Evolutionary conservation across 2,797 vertebrate genomes (phyloP).

Genomic region (Ceryle rudis): DNA sequence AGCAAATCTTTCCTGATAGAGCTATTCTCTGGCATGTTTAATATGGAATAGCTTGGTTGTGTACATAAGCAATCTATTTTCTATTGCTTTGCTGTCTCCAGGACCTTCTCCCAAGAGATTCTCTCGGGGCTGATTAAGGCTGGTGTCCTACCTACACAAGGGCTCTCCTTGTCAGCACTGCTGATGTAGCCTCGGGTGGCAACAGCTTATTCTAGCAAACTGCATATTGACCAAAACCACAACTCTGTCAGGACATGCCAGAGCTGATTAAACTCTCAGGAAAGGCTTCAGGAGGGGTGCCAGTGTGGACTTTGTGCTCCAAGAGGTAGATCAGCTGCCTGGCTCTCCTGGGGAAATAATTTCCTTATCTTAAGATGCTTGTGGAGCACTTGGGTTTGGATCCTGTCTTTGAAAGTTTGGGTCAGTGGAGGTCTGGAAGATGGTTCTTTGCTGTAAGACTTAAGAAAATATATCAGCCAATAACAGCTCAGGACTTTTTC

Average conservation of each 20-base stretch:
- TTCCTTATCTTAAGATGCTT: not conserved
- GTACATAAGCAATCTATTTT: not conserved
- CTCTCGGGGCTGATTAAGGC: not conserved
- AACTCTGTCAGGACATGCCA: not conserved
- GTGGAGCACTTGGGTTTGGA: not conserved
- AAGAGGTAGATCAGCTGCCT: not conserved
- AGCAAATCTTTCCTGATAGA: not conserved
- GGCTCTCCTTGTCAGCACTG: not conserved
- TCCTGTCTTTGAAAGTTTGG: not conserved
- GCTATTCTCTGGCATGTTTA: not conserved
- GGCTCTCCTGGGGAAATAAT: not conserved
- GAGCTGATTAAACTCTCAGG: constrained; percentile 11
- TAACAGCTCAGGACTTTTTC: not conserved
- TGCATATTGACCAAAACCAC: not conserved
- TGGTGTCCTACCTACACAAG: not conserved
- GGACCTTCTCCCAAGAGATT: not conserved
- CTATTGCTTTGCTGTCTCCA: not conserved
- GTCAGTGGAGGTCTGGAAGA: not conserved
- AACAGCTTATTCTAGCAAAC: not conserved
- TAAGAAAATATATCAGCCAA: not conserved
- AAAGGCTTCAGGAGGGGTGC: not conserved
- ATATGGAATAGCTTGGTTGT: not conserved
- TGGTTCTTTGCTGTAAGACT: not conserved
- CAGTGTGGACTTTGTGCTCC: not conserved
- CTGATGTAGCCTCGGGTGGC: not conserved